These are phyloP conservation scores for Dendrolimus pini DNA, from an alignment of 2,888 invertebrate genomes.

Conservation along the genomic window DNA sequence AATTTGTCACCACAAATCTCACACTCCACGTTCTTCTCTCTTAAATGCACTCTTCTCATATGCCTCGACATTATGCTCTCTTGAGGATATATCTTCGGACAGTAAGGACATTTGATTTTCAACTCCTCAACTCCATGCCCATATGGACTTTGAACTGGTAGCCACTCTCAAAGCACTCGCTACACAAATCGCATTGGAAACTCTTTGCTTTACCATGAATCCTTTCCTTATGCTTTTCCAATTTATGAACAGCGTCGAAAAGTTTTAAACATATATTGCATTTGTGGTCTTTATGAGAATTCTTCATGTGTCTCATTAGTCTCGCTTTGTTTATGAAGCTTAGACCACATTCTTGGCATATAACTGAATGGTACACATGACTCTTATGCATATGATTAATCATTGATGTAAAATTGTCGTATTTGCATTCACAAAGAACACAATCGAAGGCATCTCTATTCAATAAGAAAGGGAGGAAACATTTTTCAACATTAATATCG, in stretches of 20 bases:
- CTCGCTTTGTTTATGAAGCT: slow-evolving; percentile 43
- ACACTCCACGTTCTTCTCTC: slow-evolving; percentile 64
- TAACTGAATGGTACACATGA: slow-evolving; percentile 40
- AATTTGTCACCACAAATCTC: slow-evolving; percentile 64
- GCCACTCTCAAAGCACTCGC: slow-evolving; percentile 30
- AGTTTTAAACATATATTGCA: slow-evolving; percentile 58
- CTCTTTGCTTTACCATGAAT: slow-evolving; percentile 37
- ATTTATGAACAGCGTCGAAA: slow-evolving; percentile 41
- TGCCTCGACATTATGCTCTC: slow-evolving; percentile 78
- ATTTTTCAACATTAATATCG: slow-evolving; percentile 29
- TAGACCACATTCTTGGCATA: slow-evolving; percentile 52
- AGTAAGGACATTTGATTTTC: slow-evolving; percentile 63
- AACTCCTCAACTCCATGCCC: slow-evolving; percentile 63
- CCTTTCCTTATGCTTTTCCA: slow-evolving; percentile 41
- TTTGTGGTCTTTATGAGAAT: slow-evolving; percentile 34
- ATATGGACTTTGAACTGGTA: slow-evolving; percentile 55
- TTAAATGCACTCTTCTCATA: slow-evolving; percentile 76
- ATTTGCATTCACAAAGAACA: slow-evolving; percentile 33
- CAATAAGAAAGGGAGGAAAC: slow-evolving; percentile 47
- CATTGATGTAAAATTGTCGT: slow-evolving; percentile 44
- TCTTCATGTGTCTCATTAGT: slow-evolving; percentile 42
- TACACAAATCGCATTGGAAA: slow-evolving; percentile 41
- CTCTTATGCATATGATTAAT: slow-evolving; percentile 52
- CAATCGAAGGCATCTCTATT: slow-evolving; percentile 38
- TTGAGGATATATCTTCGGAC: slow-evolving; percentile 65